Conservation (phyloP, 2,888 invertebrate species). For the Tipula confusa region DNA sequence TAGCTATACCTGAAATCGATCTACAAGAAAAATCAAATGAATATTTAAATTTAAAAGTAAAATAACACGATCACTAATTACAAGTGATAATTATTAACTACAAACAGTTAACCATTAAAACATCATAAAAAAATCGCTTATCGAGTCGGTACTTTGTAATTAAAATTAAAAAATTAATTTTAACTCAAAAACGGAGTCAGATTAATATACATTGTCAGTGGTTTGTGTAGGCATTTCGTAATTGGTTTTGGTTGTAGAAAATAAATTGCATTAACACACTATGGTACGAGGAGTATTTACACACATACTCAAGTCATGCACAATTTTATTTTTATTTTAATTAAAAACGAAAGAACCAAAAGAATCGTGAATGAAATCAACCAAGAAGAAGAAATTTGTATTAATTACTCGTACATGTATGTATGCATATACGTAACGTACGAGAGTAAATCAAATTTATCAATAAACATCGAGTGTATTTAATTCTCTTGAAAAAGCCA, state of each 20-base stretch:
- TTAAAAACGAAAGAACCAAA: too few species aligned
- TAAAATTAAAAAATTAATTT: background rate
- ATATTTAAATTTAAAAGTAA: too few species aligned
- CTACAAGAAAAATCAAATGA: too few species aligned
- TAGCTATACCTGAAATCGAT: too few species aligned
- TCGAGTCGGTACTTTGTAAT: too few species aligned
- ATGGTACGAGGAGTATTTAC: too few species aligned
- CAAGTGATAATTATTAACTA: too few species aligned
- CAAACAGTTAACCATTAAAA: too few species aligned
- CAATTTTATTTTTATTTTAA: too few species aligned
- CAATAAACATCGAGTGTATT: background rate
- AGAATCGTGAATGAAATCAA: background rate
- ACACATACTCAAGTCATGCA: too few species aligned
- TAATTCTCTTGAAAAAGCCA: background rate
- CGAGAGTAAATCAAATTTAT: background rate
- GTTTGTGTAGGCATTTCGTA: background rate
- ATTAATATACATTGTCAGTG: background rate
- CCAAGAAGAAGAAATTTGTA: background rate
- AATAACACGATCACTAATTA: too few species aligned
- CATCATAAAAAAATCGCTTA: too few species aligned
- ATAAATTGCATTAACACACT: background rate
- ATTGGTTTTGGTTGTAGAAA: background rate
- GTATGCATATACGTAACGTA: background rate
- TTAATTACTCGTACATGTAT: background rate
- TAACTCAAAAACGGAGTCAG: background rate